phyloP scores from a whole-genome alignment of 1,140 invertebrate genomes.

The Thereuonema tuberculata region DNA sequence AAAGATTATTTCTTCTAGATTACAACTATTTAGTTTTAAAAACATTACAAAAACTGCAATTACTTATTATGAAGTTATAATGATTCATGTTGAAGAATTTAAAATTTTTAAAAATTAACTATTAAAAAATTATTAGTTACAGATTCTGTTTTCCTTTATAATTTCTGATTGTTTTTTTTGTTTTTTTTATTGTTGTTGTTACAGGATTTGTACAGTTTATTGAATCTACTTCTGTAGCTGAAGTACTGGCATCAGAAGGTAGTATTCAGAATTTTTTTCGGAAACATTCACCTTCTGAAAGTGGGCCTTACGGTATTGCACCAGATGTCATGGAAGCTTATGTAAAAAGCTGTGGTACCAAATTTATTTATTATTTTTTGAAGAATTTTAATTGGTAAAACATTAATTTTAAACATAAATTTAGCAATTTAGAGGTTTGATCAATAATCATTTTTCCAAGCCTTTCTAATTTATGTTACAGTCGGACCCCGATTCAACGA shows the following conservation, averaged over 20 bases:
- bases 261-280: conserved; percentile 81
- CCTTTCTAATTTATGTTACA: too few relatives aligned
- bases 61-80: too few relatives aligned
- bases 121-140: too few relatives aligned
- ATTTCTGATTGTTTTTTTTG: too few relatives aligned
- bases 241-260: conserved; percentile 72
- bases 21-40: too few relatives aligned
- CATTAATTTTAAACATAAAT: background rate
- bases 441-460: conserved; percentile 3
- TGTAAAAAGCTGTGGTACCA: conserved; percentile 77
- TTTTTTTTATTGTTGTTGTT: conserved; percentile 15
- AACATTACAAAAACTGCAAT: too few relatives aligned
- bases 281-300: conserved; percentile 75
- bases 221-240: conserved; percentile 84
- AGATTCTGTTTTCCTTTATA: too few relatives aligned
- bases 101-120: too few relatives aligned
- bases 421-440: conserved; percentile 1
- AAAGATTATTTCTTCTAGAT: too few relatives aligned
- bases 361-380: conserved; percentile 9
- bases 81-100: too few relatives aligned
- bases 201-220: conserved; percentile 85
- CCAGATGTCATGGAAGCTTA: conserved; percentile 96
- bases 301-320: conserved; percentile 74
- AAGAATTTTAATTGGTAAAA: background rate
- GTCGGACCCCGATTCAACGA: too few relatives aligned